Percentiles rank a stretch among this genome's conserved stretches.
Conservation (phyloP, 53 echinoderm and acorn worm species). For the Zoroaster sp. region DNA sequence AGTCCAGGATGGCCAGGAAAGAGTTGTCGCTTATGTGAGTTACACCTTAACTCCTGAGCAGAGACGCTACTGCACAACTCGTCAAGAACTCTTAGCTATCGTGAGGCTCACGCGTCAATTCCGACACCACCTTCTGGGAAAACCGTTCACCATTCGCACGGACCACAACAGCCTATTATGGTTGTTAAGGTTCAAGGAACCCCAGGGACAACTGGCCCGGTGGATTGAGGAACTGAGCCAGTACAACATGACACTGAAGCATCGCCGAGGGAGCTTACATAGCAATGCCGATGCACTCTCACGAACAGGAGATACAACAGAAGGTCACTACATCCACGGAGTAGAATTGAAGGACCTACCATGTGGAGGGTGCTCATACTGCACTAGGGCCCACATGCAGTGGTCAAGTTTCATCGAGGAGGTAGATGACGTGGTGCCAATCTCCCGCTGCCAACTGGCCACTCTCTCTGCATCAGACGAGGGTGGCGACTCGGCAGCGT, state of each 20-base stretch:
- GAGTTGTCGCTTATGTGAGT: constrained; percentile 42
- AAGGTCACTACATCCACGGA: constrained; percentile 36
- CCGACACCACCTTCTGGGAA: constrained; percentile 52
- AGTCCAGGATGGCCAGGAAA: constrained; percentile 39
- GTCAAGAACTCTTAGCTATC: constrained; percentile 54
- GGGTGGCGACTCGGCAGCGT: background rate
- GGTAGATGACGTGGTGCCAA: constrained; percentile 26
- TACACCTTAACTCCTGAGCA: constrained; percentile 30
- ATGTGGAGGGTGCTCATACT: constrained; percentile 52
- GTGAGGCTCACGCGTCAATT: constrained; percentile 26
- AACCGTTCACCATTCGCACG: constrained; percentile 32
- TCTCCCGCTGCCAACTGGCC: background rate
- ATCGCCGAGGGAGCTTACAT: constrained; percentile 52
- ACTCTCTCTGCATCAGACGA: background rate
- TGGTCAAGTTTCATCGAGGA: constrained; percentile 44
- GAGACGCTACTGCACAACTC: constrained; percentile 53
- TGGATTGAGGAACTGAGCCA: constrained; percentile 73
- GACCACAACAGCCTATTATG: constrained; percentile 53
- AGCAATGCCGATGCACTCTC: constrained; percentile 48
- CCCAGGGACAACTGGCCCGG: constrained; percentile 38
- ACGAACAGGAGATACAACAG: constrained; percentile 22
- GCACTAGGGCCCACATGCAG: constrained; percentile 7
- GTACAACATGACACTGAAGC: constrained; percentile 68
- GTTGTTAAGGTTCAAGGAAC: constrained; percentile 49
- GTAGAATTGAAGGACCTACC: constrained; percentile 20